These are phyloP conservation scores for Cacoxenus indagator DNA, from an alignment of 2,888 invertebrate species.

Conservation along the genomic window DNA sequence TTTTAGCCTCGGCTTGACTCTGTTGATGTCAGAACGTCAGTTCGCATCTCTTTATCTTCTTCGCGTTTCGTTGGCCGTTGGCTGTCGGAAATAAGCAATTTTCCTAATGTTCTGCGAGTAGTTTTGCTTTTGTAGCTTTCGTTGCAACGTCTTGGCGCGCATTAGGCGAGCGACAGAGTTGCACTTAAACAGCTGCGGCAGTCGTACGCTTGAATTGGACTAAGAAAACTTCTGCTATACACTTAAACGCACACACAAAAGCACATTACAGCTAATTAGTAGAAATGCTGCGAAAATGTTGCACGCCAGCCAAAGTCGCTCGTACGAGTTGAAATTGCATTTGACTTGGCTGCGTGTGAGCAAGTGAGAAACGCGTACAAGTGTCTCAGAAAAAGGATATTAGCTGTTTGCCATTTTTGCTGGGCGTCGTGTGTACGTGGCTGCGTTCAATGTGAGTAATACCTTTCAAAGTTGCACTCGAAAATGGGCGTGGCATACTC, in stretches of 20 bases:
- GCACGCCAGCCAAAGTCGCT: not conserved
- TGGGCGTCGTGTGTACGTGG: constrained; percentile 3
- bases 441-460: not conserved
- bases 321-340: constrained; percentile 43
- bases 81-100: constrained; percentile 10
- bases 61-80: not conserved
- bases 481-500: constrained; percentile 23
- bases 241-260: not conserved
- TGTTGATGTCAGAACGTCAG: not conserved
- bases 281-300: constrained; percentile 2
- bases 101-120: constrained; percentile 13
- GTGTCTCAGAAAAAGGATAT: constrained; percentile 19
- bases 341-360: constrained; percentile 19
- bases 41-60: not conserved
- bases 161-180: not conserved
- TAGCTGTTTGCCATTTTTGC: constrained; percentile 9
- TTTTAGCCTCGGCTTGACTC: not conserved
- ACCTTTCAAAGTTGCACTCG: constrained; percentile 18
- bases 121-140: not conserved
- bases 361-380: constrained; percentile 8
- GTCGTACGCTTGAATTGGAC: not conserved
- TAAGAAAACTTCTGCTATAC: not conserved
- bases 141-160: not conserved
- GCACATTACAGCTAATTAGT: constrained; percentile 16
- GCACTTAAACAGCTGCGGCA: not conserved